Conservation (phyloP, 2,888 invertebrate genomes). For the Achlya flavicornis region DNA sequence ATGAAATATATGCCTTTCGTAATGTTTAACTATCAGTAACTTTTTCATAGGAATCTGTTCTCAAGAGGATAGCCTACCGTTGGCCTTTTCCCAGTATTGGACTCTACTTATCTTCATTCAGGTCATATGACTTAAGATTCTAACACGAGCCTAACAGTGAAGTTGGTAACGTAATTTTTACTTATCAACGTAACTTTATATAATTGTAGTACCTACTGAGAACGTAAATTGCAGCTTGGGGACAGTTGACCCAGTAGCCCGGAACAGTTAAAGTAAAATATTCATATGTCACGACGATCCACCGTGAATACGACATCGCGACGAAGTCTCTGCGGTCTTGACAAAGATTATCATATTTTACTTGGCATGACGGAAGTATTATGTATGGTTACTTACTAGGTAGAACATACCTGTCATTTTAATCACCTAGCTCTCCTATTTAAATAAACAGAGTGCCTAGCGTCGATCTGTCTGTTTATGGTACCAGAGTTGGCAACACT, state of each 20-base stretch:
- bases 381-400: neutral
- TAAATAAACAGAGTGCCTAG: neutral
- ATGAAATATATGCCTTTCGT: too few relatives aligned
- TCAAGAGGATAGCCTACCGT: too few relatives aligned
- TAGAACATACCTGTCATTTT: neutral
- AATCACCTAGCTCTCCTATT: neutral
- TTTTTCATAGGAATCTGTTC: neutral
- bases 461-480: neutral
- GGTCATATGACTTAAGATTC: too few relatives aligned
- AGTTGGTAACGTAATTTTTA: neutral
- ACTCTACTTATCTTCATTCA: too few relatives aligned
- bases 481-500: too few relatives aligned
- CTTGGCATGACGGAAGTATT: neutral
- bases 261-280: constrained; percentile 36
- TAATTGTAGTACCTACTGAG: neutral
- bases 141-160: too few relatives aligned
- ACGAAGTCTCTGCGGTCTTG: neutral
- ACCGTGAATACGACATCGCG: neutral
- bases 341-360: neutral
- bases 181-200: neutral
- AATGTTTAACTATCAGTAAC: neutral
- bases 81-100: too few relatives aligned
- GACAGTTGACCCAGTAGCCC: constrained; percentile 44
- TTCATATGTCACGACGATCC: constrained; percentile 41
- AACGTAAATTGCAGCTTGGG: neutral